Percentiles rank a stretch among this genome's conserved stretches.
These are phyloP conservation scores for Syngnathus rostellatus DNA, from an alignment of 2,797 vertebrate genomes.

Conservation along the genomic window DNA sequence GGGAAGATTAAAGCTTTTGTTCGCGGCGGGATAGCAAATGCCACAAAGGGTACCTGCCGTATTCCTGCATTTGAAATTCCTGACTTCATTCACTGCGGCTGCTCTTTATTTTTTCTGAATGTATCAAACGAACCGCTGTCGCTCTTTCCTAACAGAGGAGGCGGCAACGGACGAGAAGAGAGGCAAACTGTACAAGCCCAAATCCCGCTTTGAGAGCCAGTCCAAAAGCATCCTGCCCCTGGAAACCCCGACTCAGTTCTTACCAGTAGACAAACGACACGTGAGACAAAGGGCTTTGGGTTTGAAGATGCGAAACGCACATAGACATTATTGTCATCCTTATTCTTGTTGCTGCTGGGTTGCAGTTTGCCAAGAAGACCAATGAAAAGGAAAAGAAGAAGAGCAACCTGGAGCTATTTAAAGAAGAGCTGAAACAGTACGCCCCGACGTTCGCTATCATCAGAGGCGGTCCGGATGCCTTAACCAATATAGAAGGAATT, in stretches of 20 bases:
- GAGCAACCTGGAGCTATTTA: conserved; percentile 98
- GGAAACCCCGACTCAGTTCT: conserved; percentile 84
- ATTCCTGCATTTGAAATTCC: neutral
- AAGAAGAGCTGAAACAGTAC: conserved; percentile 98
- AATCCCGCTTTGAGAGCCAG: conserved; percentile 81
- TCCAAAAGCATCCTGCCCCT: conserved; percentile 75
- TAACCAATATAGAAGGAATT: no score
- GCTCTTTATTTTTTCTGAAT: no score
- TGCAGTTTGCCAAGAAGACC: conserved; percentile 81
- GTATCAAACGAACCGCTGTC: neutral
- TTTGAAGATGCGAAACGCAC: neutral
- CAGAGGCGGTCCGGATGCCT: no score
- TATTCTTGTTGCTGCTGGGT: conserved; percentile 11
- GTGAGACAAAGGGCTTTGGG: conserved; percentile 62
- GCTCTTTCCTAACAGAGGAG: conserved; percentile 75
- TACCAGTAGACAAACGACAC: conserved; percentile 85
- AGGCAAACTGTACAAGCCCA: conserved; percentile 96
- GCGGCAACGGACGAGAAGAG: conserved; percentile 85
- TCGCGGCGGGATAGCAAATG: conserved; percentile 93
- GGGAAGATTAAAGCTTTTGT: conserved; percentile 98
- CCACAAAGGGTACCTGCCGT: conserved; percentile 84
- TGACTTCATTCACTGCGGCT: no score
- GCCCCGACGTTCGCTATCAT: conserved; percentile 31
- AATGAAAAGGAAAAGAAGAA: conserved; percentile 98
- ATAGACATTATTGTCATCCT: neutral